Conservation (phyloP, 2,797 vertebrate genomes). For the Tapirus indicus region DNA sequence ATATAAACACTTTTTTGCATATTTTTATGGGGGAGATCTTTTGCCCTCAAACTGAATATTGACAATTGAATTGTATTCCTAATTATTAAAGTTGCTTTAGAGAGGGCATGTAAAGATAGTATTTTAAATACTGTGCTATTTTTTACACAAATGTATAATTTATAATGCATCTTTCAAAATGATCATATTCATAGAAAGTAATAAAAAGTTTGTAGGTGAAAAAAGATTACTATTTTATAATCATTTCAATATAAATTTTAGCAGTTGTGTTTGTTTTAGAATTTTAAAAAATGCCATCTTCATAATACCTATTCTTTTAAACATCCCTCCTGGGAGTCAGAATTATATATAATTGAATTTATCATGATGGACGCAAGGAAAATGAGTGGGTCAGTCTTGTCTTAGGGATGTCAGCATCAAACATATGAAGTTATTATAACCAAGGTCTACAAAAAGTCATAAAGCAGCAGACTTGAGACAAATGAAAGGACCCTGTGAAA, state of each 20-base stretch:
- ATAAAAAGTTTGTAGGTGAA: not conserved
- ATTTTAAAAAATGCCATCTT: not conserved
- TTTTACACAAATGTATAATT: not conserved
- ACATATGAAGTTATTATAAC: slow-evolving; percentile 79
- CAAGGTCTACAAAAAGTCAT: slow-evolving; percentile 76
- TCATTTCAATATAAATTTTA: slow-evolving; percentile 53
- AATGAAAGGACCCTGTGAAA: slow-evolving; percentile 73
- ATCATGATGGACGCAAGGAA: slow-evolving; percentile 65
- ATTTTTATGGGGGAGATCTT: not conserved
- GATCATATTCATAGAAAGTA: not conserved
- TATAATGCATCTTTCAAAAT: not conserved
- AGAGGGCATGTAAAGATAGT: not conserved
- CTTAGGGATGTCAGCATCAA: slow-evolving; percentile 64
- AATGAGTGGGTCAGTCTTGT: slow-evolving; percentile 68
- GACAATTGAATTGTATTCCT: not conserved
- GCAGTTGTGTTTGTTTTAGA: not conserved
- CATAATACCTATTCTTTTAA: slow-evolving; percentile 16
- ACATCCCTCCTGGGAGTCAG: not conserved
- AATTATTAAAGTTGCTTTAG: not conserved
- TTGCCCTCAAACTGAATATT: not conserved
- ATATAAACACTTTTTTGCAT: not conserved
- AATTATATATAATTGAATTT: slow-evolving; percentile 61
- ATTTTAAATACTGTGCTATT: not conserved
- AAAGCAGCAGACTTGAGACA: slow-evolving; percentile 77
- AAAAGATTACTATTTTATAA: slow-evolving; percentile 22